Conservation (phyloP, 2,888 invertebrate species). For the Gari tellinella region DNA sequence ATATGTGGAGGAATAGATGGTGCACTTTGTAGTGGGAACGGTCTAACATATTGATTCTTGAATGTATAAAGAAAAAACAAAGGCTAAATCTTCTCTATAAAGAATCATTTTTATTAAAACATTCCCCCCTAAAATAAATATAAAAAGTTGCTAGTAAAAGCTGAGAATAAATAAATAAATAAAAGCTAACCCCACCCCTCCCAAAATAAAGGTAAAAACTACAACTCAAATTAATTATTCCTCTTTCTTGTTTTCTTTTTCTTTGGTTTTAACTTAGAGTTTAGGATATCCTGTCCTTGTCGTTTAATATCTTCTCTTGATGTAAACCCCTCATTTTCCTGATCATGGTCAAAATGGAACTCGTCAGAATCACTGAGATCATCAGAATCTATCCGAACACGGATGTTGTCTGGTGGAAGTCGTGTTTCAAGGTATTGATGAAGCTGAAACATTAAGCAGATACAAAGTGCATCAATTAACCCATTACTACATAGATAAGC, state of each 20-base stretch:
- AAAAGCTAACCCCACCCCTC: background rate
- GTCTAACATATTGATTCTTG: no score
- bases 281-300: slow-evolving; percentile 69
- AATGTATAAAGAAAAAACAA: no score
- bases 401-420: slow-evolving; percentile 70
- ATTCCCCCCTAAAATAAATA: no score
- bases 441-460: slow-evolving; percentile 43
- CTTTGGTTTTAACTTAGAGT: slow-evolving; percentile 71
- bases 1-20: no score
- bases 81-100: no score
- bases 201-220: background rate
- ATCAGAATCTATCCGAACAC: slow-evolving; percentile 64
- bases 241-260: slow-evolving; percentile 69
- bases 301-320: slow-evolving; percentile 74
- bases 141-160: no score
- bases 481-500: background rate
- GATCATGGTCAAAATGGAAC: slow-evolving; percentile 74
- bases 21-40: no score
- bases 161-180: no score
- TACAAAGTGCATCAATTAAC: background rate
- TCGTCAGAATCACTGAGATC: slow-evolving; percentile 68
- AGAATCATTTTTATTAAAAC: no score
- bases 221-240: slow-evolving; percentile 29
- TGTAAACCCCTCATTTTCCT: slow-evolving; percentile 73
- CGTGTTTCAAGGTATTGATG: slow-evolving; percentile 69